Evolutionary conservation across 2,113 vertebrate species (phyloP).

Genomic region (Ahaetulla prasina): DNA sequence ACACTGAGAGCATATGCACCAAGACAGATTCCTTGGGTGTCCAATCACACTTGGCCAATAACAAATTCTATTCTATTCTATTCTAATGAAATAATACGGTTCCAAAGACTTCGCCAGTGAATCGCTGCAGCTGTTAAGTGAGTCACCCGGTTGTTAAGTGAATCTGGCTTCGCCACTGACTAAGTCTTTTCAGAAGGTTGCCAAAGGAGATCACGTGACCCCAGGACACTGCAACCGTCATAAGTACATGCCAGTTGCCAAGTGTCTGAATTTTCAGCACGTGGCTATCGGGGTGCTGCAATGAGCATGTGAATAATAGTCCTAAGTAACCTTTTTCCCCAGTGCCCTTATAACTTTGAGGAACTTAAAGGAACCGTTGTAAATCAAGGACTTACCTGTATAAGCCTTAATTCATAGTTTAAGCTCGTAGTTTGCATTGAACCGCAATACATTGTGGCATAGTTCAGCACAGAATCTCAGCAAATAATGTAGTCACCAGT

Average conservation of each 20-base stretch:
- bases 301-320: no score
- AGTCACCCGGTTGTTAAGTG: background rate
- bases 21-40: no score
- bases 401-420: background rate
- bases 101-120: background rate
- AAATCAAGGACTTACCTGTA: no score
- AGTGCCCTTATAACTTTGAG: no score
- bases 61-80: no score
- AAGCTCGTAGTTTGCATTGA: background rate
- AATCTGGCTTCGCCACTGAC: background rate
- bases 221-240: background rate
- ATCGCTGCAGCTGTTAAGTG: background rate
- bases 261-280: background rate
- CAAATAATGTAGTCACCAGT: background rate
- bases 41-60: no score
- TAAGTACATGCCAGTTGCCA: background rate
- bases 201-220: background rate
- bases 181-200: background rate
- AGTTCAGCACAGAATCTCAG: background rate
- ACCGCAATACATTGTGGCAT: background rate
- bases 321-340: no score
- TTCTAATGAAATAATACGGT: no score
- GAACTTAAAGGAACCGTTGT: no score
- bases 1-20: no score
- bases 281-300: no score